Percentiles rank a stretch among this genome's conserved stretches.
Conservation (phyloP, 2,113 vertebrate species). For the Erythrocercus mccallii region DNA sequence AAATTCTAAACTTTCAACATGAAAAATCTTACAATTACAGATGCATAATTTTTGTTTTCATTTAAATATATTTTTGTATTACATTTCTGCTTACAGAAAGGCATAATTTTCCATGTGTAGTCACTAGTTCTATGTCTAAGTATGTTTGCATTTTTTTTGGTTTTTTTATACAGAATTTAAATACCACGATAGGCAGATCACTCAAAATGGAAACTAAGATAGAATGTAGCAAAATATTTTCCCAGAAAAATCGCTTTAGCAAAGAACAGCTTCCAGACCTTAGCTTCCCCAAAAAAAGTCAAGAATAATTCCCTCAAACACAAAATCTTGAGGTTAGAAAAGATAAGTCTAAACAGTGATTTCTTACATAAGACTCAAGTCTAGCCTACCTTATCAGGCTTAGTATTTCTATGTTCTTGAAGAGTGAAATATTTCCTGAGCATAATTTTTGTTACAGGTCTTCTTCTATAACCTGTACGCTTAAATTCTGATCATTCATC, state of each 20-base stretch:
- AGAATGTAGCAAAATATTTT: background rate
- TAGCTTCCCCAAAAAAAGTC: background rate
- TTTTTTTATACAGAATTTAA: background rate
- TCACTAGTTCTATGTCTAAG: background rate
- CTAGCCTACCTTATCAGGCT: background rate
- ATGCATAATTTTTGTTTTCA: background rate
- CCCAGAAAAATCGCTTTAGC: background rate
- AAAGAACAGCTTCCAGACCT: background rate
- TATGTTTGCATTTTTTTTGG: background rate
- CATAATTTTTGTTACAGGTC: background rate
- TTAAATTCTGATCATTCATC: background rate
- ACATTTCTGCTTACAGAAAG: background rate
- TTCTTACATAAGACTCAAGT: background rate
- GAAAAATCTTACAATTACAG: background rate
- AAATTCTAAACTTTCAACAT: background rate
- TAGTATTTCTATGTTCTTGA: background rate
- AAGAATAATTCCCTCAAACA: background rate
- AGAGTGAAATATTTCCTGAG: background rate
- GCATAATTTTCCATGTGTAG: background rate
- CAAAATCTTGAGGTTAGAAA: background rate
- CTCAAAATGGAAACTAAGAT: background rate
- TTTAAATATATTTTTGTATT: background rate
- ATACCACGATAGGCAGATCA: background rate
- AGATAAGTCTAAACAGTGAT: background rate
- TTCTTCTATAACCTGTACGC: background rate